phyloP scores from a whole-genome alignment of 2,797 vertebrate species.

The Phalanger gymnotis region DNA sequence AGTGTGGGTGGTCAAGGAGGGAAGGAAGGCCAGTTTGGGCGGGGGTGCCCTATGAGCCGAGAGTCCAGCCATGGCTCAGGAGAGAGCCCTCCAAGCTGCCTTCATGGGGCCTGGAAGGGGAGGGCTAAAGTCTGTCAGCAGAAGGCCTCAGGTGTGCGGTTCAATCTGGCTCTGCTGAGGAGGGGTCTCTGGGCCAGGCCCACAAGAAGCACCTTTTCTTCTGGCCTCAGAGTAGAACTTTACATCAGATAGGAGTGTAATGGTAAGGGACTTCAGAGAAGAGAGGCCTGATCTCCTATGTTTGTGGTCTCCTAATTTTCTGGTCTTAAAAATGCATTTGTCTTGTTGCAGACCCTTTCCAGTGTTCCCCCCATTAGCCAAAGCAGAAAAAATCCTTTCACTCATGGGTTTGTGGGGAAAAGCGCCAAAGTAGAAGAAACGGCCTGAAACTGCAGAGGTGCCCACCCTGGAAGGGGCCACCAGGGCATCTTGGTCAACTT shows the following conservation, averaged over 20 bases:
- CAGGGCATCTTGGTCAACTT: background rate
- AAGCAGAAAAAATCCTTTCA: background rate
- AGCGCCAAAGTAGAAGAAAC: background rate
- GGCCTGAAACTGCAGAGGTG: background rate
- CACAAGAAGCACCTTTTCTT: background rate
- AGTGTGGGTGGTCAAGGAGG: constrained; percentile 87
- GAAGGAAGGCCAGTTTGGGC: constrained; percentile 82
- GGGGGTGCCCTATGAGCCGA: constrained; percentile 83
- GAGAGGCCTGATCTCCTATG: background rate
- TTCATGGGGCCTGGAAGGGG: constrained; percentile 75
- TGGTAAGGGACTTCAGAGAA: background rate
- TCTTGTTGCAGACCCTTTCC: background rate
- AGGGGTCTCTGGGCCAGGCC: background rate
- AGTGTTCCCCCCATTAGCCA: background rate
- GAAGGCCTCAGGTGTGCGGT: background rate
- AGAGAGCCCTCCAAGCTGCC: constrained; percentile 77
- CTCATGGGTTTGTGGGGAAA: background rate
- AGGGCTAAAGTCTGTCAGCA: background rate
- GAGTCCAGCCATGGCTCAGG: constrained; percentile 79
- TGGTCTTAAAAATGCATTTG: background rate
- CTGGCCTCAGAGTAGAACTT: background rate
- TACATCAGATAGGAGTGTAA: background rate
- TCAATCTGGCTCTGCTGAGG: background rate
- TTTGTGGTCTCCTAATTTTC: background rate
- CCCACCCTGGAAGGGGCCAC: background rate